Percentiles rank a stretch among this genome's conserved stretches.
These are phyloP conservation scores for Capitella teleta DNA, from an alignment of 1,140 invertebrate species.

Conservation along the genomic window DNA sequence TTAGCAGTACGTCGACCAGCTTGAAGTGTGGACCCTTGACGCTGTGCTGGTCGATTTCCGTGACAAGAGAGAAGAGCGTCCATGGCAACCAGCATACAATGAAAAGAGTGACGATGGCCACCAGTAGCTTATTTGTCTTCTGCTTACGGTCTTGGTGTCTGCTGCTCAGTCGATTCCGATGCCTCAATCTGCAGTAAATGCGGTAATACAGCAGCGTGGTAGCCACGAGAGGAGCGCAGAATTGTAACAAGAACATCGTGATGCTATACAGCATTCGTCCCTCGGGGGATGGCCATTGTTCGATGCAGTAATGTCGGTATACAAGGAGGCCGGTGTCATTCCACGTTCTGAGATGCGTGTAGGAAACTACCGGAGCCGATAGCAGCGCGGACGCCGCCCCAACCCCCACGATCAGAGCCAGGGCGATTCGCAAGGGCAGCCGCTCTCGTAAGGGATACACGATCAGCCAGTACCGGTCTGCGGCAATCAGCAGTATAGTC, in stretches of 20 bases:
- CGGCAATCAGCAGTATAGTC: slow-evolving; percentile 58
- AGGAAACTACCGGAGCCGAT: slow-evolving; percentile 30
- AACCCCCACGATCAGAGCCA: slow-evolving; percentile 16
- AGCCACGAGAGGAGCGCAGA: slow-evolving; percentile 26
- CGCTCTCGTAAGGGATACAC: slow-evolving; percentile 47
- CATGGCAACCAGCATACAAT: slow-evolving; percentile 60
- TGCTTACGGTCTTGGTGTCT: slow-evolving; percentile 50
- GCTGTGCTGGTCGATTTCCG: slow-evolving; percentile 18
- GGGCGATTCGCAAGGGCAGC: slow-evolving; percentile 24
- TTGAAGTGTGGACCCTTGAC: slow-evolving; percentile 19
- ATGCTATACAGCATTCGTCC: slow-evolving; percentile 22
- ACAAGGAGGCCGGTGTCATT: slow-evolving; percentile 16
- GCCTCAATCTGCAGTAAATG: slow-evolving; percentile 27
- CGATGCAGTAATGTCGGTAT: slow-evolving; percentile 26
- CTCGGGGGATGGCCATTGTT: slow-evolving; percentile 23
- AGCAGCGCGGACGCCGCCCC: slow-evolving; percentile 16
- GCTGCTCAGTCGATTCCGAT: slow-evolving; percentile 15
- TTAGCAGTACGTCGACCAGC: slow-evolving; percentile 31
- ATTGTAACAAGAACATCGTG: slow-evolving; percentile 30
- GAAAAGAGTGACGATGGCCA: slow-evolving; percentile 90
- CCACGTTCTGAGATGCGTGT: slow-evolving; percentile 19
- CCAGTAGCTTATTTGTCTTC: slow-evolving; percentile 70
- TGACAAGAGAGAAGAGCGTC: slow-evolving; percentile 29
- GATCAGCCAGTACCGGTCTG: slow-evolving; percentile 56
- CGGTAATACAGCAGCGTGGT: slow-evolving; percentile 27